phyloP scores from a whole-genome alignment of 2,113 vertebrate genomes.

The Poicephalus meyeri region DNA sequence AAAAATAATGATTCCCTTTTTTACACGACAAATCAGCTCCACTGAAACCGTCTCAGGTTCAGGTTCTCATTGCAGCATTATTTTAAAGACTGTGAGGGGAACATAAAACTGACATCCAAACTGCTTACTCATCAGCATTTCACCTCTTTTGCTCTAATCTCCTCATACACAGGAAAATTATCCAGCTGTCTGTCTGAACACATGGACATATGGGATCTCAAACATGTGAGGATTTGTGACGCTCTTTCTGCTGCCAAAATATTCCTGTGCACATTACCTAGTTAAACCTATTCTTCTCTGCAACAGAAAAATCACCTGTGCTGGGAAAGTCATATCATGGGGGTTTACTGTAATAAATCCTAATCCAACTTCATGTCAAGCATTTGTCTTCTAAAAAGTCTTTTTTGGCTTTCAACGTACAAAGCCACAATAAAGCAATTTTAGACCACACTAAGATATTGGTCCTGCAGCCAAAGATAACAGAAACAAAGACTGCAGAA shows the following conservation, averaged over 20 bases:
- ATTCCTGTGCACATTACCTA: neutral
- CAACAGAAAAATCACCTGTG: neutral
- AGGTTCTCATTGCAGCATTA: neutral
- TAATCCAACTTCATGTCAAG: neutral
- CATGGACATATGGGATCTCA: neutral
- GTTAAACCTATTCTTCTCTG: neutral
- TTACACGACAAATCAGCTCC: neutral
- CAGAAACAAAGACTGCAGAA: neutral
- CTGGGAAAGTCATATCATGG: neutral
- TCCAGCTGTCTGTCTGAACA: neutral
- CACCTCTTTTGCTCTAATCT: neutral
- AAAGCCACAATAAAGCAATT: slow-evolving; percentile 6
- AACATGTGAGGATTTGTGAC: neutral
- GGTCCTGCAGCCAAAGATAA: neutral
- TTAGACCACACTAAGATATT: neutral
- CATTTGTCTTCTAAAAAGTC: neutral
- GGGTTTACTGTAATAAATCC: neutral
- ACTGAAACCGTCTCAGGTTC: neutral
- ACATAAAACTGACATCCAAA: neutral
- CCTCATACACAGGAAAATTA: neutral
- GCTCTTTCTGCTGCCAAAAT: neutral
- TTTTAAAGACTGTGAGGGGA: neutral
- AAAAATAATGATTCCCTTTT: neutral
- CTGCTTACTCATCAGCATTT: neutral
- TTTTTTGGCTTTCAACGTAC: neutral